Percentiles rank a stretch among this genome's conserved stretches.
Evolutionary conservation across 2,797 vertebrate species (phyloP).

Genomic region (Rallus crepitans): DNA sequence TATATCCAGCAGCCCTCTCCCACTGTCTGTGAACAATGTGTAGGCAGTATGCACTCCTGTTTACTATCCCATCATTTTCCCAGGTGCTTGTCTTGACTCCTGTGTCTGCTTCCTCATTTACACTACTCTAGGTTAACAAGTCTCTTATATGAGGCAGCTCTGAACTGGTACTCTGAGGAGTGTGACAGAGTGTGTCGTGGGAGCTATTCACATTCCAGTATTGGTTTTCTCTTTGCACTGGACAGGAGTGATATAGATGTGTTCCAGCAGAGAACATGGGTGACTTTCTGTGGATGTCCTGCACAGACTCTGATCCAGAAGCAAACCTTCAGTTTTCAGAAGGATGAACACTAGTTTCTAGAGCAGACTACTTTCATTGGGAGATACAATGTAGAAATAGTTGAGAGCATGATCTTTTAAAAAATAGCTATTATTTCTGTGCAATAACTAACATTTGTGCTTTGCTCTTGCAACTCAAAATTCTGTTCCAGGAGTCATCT

Average conservation of each 20-base stretch:
- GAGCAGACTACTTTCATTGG: neutral
- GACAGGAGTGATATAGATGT: neutral
- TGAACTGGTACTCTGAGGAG: neutral
- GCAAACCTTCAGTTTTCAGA: neutral
- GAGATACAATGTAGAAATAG: neutral
- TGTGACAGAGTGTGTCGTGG: neutral
- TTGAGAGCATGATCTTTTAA: neutral
- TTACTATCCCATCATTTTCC: neutral
- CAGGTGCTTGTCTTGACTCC: neutral
- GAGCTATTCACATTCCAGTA: neutral
- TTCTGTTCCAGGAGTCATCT: neutral
- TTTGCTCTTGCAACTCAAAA: neutral
- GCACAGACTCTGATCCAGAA: neutral
- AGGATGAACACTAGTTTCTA: neutral
- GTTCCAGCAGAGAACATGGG: neutral
- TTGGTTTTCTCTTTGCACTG: neutral
- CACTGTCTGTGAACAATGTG: neutral
- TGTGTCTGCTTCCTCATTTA: neutral
- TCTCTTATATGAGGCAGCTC: neutral
- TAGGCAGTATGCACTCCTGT: neutral
- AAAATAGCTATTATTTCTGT: neutral
- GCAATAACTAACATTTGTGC: neutral
- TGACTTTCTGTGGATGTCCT: neutral
- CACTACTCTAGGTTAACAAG: neutral
- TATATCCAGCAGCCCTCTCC: neutral